phyloP scores from a whole-genome alignment of 2,888 invertebrate species.

The Dryocosmus kuriphilus region DNA sequence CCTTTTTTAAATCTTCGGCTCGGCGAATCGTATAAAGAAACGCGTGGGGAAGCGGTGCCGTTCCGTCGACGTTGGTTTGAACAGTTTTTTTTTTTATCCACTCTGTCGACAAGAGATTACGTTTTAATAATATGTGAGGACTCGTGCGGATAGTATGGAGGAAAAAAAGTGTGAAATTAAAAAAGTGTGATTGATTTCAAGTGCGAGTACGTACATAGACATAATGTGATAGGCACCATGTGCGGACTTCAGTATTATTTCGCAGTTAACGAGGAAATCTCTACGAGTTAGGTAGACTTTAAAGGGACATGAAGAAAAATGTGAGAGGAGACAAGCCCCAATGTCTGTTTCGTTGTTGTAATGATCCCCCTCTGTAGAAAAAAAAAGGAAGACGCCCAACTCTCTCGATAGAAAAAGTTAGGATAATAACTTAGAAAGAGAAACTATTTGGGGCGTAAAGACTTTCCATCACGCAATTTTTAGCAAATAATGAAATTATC shows the following conservation, averaged over 20 bases:
- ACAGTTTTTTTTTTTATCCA: constrained; percentile 73
- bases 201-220: constrained; percentile 63
- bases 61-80: constrained; percentile 67
- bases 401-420: constrained; percentile 14
- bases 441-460: constrained; percentile 15
- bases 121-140: constrained; percentile 52
- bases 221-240: constrained; percentile 78
- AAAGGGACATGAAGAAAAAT: constrained; percentile 48
- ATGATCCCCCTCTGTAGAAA: constrained; percentile 8
- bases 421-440: constrained; percentile 17
- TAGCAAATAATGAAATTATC: neutral
- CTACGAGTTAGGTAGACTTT: constrained; percentile 65
- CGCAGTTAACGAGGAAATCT: constrained; percentile 68
- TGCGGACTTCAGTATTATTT: constrained; percentile 78
- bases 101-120: constrained; percentile 67
- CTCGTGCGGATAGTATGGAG: constrained; percentile 42
- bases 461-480: constrained; percentile 2
- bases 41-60: constrained; percentile 54
- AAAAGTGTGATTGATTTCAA: constrained; percentile 46
- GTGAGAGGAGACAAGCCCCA: constrained; percentile 53
- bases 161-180: constrained; percentile 2
- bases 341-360: constrained; percentile 35
- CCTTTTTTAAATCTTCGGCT: neutral
- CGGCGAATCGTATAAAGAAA: constrained; percentile 1
- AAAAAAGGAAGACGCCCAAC: constrained; percentile 31